Base-by-base conservation (phyloP, 2,888 invertebrate species). In the Dryobotodes eremita region DNA sequence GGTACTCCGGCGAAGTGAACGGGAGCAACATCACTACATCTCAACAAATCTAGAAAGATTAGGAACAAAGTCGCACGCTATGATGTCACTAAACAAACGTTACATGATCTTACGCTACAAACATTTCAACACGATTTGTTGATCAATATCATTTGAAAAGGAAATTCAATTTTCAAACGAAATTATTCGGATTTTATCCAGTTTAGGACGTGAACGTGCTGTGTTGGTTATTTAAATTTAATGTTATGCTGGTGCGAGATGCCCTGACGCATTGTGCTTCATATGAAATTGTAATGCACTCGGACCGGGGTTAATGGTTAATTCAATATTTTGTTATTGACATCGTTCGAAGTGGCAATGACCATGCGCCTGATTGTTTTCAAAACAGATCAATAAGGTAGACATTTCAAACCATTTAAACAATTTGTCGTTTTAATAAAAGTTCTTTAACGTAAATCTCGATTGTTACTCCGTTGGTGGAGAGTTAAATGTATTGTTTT, bases 251-350 rank as follows among this genome's bases (percentile, higher is more conserved):
- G 77, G 71, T 76, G 77, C 68, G 84, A 87, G 79, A 82, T 82
- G 85, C 88, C 88, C 87, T 93, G 92, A 93, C 93, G 92, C 91
- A 86, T 84, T 85, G 80, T 80, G 91, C 88, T 90, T 91, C 90
- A 93, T 94, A 93, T 94, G 91, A 93, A 95, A 94, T 94, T 95
- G 91, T 94, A 95, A 96, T 95, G 87, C 84, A 90, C 89, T 89
- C 88, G 78, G 82, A 81, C 84, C 77, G 77, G 79, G 79, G 86
- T 80, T 87, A 89, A 94, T 94, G 94, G 91, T 91, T 95, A 93
- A 94, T 94, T 94, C 95, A 94, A 91, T 92, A 92, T 94, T 94
- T 93, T 95, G 93, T 94, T 93, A 94, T 92, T 92, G 90, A 90
- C 88, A 90, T 90, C 86, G 86, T 86, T 89, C 83, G 76, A 87